These are phyloP conservation scores for Grantiella picta DNA, from an alignment of 2,113 vertebrate species.

Conservation along the genomic window DNA sequence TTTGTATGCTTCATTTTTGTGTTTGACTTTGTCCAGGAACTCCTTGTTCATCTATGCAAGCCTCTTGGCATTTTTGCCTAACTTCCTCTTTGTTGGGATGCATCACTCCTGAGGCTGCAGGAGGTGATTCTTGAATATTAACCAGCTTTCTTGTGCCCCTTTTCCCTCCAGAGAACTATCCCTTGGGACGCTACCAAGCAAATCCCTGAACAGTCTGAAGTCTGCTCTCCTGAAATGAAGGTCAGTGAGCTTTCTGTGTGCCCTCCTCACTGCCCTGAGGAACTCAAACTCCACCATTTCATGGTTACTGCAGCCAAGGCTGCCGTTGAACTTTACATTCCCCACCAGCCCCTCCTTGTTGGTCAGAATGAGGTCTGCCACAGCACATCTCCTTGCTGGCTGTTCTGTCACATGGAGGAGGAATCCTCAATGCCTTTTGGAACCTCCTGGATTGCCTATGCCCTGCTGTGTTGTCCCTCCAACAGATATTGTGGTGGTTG, in stretches of 20 bases:
- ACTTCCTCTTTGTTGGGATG: not conserved
- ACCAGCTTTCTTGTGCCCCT: not conserved
- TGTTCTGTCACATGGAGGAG: not conserved
- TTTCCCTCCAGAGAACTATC: not conserved
- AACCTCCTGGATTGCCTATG: not conserved
- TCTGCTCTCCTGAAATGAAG: not conserved
- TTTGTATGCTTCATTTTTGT: not conserved
- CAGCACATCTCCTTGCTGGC: not conserved
- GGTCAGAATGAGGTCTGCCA: not conserved
- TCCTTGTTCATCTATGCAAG: not conserved
- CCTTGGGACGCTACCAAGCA: not conserved
- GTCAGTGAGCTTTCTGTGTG: not conserved
- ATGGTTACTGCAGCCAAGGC: not conserved
- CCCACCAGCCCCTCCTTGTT: not conserved
- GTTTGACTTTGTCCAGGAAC: accelerated
- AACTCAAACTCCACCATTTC: not conserved
- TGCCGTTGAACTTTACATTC: not conserved
- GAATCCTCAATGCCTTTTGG: not conserved
- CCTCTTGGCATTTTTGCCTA: not conserved
- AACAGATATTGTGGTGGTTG: not conserved
- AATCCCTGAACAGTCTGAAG: not conserved
- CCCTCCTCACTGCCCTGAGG: not conserved
- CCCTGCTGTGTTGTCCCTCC: not conserved
- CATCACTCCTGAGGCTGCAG: not conserved
- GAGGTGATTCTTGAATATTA: not conserved